Percentiles rank a stretch among this genome's conserved stretches.
These are phyloP conservation scores for Echinarachnius parma DNA, from an alignment of 53 echinoderm and acorn worm genomes.

Conservation along the genomic window DNA sequence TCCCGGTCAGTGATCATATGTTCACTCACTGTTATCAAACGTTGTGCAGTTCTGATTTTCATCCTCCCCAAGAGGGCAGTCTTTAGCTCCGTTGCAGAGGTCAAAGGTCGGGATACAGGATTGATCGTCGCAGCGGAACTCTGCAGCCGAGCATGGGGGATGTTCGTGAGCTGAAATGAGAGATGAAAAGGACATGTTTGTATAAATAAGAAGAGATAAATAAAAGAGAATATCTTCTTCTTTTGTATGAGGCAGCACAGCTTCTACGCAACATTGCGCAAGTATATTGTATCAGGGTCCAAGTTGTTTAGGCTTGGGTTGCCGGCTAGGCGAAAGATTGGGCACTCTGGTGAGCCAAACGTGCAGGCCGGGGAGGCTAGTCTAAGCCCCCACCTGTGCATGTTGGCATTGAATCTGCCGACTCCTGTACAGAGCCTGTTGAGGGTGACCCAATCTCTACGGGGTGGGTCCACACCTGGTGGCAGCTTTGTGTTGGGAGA, in stretches of 20 bases:
- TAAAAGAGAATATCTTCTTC: background rate
- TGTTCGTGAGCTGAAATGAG: conserved; percentile 2
- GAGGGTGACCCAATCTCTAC: no score
- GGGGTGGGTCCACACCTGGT: no score
- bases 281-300: no score
- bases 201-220: background rate
- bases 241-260: no score
- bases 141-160: background rate
- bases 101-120: conserved; percentile 21
- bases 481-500: background rate
- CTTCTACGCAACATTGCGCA: no score
- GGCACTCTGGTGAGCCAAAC: no score
- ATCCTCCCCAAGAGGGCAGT: conserved; percentile 24
- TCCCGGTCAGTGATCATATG: background rate
- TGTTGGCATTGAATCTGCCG: no score
- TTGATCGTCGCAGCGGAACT: conserved; percentile 1
- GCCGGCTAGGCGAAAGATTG: no score
- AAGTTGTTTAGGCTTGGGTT: no score
- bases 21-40: background rate
- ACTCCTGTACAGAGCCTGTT: no score
- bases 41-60: conserved; percentile 5
- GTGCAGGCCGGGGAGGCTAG: no score
- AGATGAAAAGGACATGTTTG: background rate
- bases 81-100: conserved; percentile 8
- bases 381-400: background rate